Conservation (phyloP, 1,140 invertebrate genomes). For the Aplysia californica region DNA sequence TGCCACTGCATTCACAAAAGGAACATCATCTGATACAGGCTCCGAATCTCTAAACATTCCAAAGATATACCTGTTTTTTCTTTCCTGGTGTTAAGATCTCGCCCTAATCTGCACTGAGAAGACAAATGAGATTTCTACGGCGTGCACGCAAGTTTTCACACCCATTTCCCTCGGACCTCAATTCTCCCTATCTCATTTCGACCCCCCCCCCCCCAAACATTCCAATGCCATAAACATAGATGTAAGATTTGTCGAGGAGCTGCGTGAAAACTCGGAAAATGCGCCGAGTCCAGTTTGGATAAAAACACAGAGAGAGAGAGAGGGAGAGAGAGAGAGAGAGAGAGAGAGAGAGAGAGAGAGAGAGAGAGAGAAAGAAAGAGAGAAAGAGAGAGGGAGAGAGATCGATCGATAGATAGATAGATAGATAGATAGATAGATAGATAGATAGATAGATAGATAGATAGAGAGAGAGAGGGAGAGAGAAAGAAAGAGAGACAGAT, state of each 20-base stretch:
- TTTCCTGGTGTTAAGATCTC: no score
- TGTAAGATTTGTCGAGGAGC: no score
- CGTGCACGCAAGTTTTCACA: background rate
- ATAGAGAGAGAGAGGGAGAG: background rate
- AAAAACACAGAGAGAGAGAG: background rate
- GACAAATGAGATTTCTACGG: background rate
- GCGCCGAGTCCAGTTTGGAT: background rate
- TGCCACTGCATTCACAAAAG: no score
- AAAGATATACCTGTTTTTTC: no score
- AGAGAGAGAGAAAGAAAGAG: background rate
- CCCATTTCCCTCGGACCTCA: background rate
- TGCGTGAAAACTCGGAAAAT: background rate
- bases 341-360: background rate
- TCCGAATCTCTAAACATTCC: no score
- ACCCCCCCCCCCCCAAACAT: no score
- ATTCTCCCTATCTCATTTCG: background rate
- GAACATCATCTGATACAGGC: no score
- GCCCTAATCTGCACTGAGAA: no score
- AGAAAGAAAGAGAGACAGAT: background rate
- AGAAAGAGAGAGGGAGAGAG: background rate
- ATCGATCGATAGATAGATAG: background rate
- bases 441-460: background rate
- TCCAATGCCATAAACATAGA: no score
- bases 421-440: background rate
- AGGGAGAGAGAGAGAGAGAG: background rate